Conservation (phyloP, 2,888 invertebrate genomes). For the Pimpla rufipes region DNA sequence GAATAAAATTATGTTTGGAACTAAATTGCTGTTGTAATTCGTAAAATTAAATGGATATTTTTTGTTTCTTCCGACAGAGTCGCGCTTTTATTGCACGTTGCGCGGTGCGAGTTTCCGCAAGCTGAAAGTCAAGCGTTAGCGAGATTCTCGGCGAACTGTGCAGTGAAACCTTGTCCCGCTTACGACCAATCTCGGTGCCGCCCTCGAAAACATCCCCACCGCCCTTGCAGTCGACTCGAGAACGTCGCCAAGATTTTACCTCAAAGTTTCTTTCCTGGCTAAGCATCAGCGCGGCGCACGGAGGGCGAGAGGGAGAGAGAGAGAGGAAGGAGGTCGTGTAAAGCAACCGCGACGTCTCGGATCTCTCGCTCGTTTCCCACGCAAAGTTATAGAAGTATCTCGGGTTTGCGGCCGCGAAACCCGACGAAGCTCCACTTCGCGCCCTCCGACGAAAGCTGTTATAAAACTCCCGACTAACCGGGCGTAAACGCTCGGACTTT, state of each 20-base stretch:
- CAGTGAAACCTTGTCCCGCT: constrained; percentile 37
- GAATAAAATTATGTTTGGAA: background rate
- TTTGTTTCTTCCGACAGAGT: background rate
- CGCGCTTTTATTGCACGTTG: background rate
- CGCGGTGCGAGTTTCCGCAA: constrained; percentile 11
- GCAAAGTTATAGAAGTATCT: constrained; percentile 55
- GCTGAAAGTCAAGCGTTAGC: constrained; percentile 24
- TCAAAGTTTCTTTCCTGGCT: constrained; percentile 56
- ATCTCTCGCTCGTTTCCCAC: constrained; percentile 36
- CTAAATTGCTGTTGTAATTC: background rate
- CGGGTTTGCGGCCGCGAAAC: constrained; percentile 63
- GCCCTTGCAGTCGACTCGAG: constrained; percentile 16
- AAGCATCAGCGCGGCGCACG: constrained; percentile 38
- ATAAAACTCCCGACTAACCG: constrained; percentile 74
- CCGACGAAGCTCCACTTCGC: constrained; percentile 46
- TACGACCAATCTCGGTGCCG: constrained; percentile 52
- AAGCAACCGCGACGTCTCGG: constrained; percentile 52
- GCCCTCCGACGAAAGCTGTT: constrained; percentile 52
- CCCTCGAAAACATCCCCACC: constrained; percentile 42
- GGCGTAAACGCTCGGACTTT: constrained; percentile 79
- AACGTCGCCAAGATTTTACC: constrained; percentile 62
- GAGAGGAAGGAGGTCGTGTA: constrained; percentile 31
- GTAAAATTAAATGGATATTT: background rate
- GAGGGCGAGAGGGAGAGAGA: constrained; percentile 6
- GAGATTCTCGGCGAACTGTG: constrained; percentile 26